A percentile compares a stretch with the other conserved stretches of the same genome.
Evolutionary conservation across 2,797 vertebrate genomes (phyloP).

Genomic region (Labroides dimidiatus): DNA sequence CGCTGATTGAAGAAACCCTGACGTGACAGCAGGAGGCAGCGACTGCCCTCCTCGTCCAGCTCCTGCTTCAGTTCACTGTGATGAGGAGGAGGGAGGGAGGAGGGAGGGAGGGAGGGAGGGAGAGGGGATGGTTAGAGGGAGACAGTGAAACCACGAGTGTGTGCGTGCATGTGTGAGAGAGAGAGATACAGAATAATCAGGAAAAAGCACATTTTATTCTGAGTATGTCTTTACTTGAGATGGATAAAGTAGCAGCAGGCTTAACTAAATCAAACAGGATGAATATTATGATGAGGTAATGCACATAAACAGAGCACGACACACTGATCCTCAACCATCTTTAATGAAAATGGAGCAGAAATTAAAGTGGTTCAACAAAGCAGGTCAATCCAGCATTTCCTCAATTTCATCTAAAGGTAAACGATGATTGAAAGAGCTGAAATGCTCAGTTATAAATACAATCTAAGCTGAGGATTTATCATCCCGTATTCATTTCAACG

Average conservation of each 20-base stretch:
- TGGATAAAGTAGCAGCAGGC: conserved; percentile 18
- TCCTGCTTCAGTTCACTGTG: conserved; percentile 93
- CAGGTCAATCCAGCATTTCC: conserved; percentile 8
- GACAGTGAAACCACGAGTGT: conserved; percentile 14
- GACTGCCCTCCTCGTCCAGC: conserved; percentile 92
- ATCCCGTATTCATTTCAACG: conserved; percentile 11
- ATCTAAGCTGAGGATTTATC: conserved; percentile 17
- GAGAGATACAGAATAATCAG: neutral
- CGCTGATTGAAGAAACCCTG: conserved; percentile 92
- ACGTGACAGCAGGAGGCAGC: conserved; percentile 91
- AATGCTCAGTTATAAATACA: neutral
- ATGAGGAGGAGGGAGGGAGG: conserved; percentile 20
- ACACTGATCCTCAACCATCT: conserved; percentile 36
- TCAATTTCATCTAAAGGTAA: conserved; percentile 9
- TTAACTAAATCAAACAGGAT: conserved; percentile 37
- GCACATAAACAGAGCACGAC: conserved; percentile 7
- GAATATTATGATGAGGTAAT: conserved; percentile 30
- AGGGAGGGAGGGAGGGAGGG: conserved; percentile 16
- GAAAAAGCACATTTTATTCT: conserved; percentile 7
- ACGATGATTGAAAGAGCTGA: conserved; percentile 12
- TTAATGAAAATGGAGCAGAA: conserved; percentile 51
- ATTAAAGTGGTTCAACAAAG: conserved; percentile 48
- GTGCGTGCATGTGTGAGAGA: neutral
- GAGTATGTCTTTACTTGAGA: neutral
- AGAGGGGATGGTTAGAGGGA: conserved; percentile 24